These are phyloP conservation scores for Psylliodes chrysocephalus DNA, from an alignment of 2,888 invertebrate species.

Conservation along the genomic window DNA sequence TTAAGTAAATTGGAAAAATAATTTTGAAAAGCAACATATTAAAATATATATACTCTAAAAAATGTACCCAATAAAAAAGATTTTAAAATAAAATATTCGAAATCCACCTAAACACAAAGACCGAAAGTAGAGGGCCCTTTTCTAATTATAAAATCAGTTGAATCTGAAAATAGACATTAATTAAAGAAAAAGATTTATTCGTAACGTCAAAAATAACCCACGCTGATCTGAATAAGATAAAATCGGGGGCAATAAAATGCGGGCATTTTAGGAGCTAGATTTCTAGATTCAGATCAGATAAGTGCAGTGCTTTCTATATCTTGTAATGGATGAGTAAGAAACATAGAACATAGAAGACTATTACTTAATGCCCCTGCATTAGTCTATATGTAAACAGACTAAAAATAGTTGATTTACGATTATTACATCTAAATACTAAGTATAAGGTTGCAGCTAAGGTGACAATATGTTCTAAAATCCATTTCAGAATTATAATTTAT, in stretches of 20 bases:
- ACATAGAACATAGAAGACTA: conserved; percentile 51
- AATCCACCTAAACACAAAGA: neutral
- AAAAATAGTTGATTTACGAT: conserved; percentile 13
- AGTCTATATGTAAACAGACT: conserved; percentile 11
- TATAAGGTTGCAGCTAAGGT: neutral
- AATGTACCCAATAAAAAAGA: too few relatives aligned
- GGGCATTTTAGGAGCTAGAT: conserved; percentile 59
- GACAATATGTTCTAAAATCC: neutral
- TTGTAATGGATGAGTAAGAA: conserved; percentile 53
- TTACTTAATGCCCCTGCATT: conserved; percentile 56
- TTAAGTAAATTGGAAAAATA: too few relatives aligned
- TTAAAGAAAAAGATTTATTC: conserved; percentile 63
- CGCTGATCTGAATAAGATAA: conserved; percentile 62
- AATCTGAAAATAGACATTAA: conserved; percentile 59
- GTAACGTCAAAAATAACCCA: conserved; percentile 62
- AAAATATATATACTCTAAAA: too few relatives aligned
- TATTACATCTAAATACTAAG: neutral
- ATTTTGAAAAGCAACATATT: too few relatives aligned
- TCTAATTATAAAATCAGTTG: conserved; percentile 58
- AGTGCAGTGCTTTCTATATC: conserved; percentile 49
- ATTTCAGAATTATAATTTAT: too few relatives aligned
- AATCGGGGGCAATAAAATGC: conserved; percentile 63
- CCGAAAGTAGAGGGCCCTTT: conserved; percentile 29
- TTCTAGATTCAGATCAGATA: conserved; percentile 50
- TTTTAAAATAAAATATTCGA: too few relatives aligned